These are phyloP conservation scores for Eriosoma lanigerum DNA, from an alignment of 1,140 invertebrate species.

Conservation along the genomic window DNA sequence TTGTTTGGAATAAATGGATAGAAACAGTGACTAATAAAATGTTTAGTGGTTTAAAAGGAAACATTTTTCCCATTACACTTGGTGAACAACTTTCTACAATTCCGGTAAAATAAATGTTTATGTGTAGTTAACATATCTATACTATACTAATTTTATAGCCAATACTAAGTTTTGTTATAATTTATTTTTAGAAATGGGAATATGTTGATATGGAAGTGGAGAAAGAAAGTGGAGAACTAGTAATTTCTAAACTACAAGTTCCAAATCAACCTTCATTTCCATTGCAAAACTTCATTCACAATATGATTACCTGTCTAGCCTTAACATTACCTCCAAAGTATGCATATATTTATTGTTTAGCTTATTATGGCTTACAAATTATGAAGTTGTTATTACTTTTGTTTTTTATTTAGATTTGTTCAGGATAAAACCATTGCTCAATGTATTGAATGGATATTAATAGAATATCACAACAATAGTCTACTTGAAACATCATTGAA, in stretches of 20 bases:
- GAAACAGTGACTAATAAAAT: constrained; percentile 8
- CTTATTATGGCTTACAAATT: background rate
- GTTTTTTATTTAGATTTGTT: constrained; percentile 29
- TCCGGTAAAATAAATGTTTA: background rate
- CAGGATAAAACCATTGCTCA: constrained; percentile 25
- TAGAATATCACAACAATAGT: constrained; percentile 27
- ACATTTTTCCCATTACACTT: constrained; percentile 41
- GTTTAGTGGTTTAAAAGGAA: constrained; percentile 30
- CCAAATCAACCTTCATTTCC: constrained; percentile 50
- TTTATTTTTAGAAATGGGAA: constrained; percentile 50
- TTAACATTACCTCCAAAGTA: constrained; percentile 42
- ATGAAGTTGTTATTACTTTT: too few relatives aligned
- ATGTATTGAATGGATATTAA: constrained; percentile 34
- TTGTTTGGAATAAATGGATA: constrained; percentile 41
- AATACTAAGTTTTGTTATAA: background rate
- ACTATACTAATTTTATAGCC: too few relatives aligned
- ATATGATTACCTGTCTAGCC: constrained; percentile 32
- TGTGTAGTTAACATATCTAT: too few relatives aligned
- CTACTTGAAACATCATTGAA: constrained; percentile 29
- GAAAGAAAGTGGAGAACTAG: constrained; percentile 47
- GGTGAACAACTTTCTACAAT: constrained; percentile 43
- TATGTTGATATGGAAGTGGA: constrained; percentile 44
- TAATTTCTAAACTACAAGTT: constrained; percentile 41
- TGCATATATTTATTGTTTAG: background rate
- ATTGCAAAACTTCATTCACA: constrained; percentile 46